These are phyloP conservation scores for Rhyacichthys aspro DNA, from an alignment of 2,797 vertebrate species.

Conservation along the genomic window DNA sequence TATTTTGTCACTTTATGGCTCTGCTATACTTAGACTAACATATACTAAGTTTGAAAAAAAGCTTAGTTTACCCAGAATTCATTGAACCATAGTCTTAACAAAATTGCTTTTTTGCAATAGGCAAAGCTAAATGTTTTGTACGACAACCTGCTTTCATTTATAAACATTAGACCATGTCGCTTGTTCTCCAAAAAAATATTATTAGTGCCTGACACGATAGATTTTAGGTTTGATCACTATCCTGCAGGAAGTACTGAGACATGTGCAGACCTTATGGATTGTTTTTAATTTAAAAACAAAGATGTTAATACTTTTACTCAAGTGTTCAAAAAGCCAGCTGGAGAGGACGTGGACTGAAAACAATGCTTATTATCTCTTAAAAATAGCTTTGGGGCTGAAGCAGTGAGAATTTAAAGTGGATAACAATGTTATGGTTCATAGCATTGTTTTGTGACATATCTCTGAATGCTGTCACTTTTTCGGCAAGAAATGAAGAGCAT, in stretches of 20 bases:
- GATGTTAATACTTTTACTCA: slow-evolving; percentile 66
- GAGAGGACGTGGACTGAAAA: slow-evolving; percentile 57
- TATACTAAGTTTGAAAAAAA: no score
- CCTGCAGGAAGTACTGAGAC: slow-evolving; percentile 23
- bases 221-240: not conserved
- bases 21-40: no score
- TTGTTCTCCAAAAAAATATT: no score
- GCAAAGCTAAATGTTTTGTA: no score
- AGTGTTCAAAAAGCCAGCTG: slow-evolving; percentile 70
- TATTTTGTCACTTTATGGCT: no score
- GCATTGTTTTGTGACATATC: slow-evolving; percentile 35
- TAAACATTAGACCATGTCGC: no score
- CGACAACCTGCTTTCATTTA: no score
- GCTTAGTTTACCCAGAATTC: no score
- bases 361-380: slow-evolving; percentile 58
- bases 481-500: slow-evolving; percentile 28
- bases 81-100: no score
- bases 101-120: no score
- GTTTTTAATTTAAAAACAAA: slow-evolving; percentile 61
- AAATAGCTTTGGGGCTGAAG: slow-evolving; percentile 38
- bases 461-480: slow-evolving; percentile 41
- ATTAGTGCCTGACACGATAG: no score
- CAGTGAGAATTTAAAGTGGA: slow-evolving; percentile 33
- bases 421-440: slow-evolving; percentile 40
- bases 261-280: slow-evolving; percentile 51